A percentile compares a stretch with the other conserved stretches of the same genome.
Conservation (phyloP, 2,888 invertebrate genomes). For the Leptinotarsa haldemani region DNA sequence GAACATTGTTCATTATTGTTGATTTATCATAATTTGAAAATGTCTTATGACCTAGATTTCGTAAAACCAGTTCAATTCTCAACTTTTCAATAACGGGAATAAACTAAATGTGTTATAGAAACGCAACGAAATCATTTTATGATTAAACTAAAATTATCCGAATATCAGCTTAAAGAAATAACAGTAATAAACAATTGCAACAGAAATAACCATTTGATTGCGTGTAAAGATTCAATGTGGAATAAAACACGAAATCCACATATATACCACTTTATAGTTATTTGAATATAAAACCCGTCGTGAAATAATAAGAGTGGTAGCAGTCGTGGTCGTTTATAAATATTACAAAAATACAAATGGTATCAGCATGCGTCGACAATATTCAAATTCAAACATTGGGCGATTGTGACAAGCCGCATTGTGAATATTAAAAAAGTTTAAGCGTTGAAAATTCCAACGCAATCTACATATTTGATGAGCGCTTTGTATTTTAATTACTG, state of each 20-base stretch:
- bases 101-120: constrained; percentile 18
- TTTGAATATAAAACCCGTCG: constrained; percentile 27
- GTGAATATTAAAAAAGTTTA: constrained; percentile 66
- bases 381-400: constrained; percentile 55
- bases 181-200: constrained; percentile 38
- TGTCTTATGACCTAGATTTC: not conserved
- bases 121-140: constrained; percentile 11
- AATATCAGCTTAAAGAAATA: constrained; percentile 22
- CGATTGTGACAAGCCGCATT: constrained; percentile 43
- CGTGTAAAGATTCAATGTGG: constrained; percentile 35
- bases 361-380: constrained; percentile 45
- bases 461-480: constrained; percentile 67
- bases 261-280: constrained; percentile 15
- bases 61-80: not conserved
- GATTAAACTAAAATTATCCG: not conserved
- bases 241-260: constrained; percentile 34
- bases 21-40: not conserved
- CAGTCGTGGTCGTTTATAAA: constrained; percentile 34
- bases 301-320: constrained; percentile 29
- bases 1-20: not conserved
- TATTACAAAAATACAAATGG: constrained; percentile 38
- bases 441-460: constrained; percentile 65
- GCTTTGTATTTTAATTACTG: constrained; percentile 67
- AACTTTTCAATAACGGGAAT: not conserved
- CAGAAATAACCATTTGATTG: constrained; percentile 38